Evolutionary conservation across 2,797 vertebrate species (phyloP), one percentile per base, ranked within the genome.

Genomic region (Coccyzus lansbergi): DNA sequence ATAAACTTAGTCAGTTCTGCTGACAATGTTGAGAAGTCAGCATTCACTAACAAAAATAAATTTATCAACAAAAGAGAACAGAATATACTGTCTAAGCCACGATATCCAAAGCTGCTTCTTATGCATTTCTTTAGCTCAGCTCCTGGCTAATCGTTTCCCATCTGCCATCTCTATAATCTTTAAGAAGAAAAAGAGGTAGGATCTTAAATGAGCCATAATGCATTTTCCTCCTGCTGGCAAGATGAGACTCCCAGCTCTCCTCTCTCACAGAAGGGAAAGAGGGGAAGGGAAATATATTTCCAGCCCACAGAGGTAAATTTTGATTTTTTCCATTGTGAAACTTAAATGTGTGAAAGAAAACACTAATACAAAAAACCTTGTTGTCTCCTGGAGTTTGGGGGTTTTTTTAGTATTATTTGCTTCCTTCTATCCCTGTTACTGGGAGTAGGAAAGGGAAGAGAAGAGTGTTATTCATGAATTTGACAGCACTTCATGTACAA

Each of bases 401-500:
- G 3, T 8, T 11, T 24, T 81, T 75, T 71, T 14, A 31, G 12
- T 46, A 71, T 80, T 87, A 74, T 69, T 76, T 51, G 26, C 34
- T 86, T 92, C 40, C 33, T 94, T 90, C 91, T 75, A 74, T 67
- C n/a, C 15, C 80, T 94, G 44, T 68, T 82, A 91, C 71, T 46
- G 31, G 12, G 28, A 34, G 19, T 92, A 78, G 69, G 34, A 75
- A 93, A 87, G 34, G 40, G 63, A 93, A 88, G 90, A 74, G 53
- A 81, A 36, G 24, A 92, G 11, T 29, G 44, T 52, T 87, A 88
- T 12, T 89, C 75, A 83, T 65, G 31, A 91, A 84, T 92, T 49
- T 95, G 88, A 97, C 92, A 94, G 94, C 80, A 92, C 75, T 94
- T 92, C 88, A 94, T 84, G 64, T 63, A 64, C 75, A 94, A 96